phyloP scores from a whole-genome alignment of 2,888 invertebrate species.

The Protophormia terraenovae region DNA sequence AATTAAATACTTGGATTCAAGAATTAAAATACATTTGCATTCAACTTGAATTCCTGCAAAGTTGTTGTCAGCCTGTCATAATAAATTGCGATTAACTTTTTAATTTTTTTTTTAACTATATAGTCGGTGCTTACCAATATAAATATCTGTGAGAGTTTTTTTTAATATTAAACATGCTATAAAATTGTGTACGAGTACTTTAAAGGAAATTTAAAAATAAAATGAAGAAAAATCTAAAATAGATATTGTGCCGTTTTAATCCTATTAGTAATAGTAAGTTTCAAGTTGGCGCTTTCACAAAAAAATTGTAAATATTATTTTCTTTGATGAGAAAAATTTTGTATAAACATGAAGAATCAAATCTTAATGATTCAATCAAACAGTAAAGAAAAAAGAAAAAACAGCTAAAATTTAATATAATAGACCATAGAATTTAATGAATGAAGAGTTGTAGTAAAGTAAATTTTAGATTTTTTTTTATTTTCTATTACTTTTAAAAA shows the following conservation, averaged over 20 bases:
- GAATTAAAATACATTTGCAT: too few species aligned
- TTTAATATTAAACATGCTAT: not conserved
- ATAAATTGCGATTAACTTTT: too few species aligned
- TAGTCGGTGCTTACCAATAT: not conserved
- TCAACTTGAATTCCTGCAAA: too few species aligned
- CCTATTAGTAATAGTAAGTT: conserved; percentile 34
- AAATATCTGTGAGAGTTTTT: not conserved
- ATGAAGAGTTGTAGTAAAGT: not conserved
- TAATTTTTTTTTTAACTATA: too few species aligned
- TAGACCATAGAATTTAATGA: not conserved
- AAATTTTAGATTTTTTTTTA: not conserved
- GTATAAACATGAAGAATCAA: conserved; percentile 4
- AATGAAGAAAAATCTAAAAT: not conserved
- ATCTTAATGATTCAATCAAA: conserved; percentile 10
- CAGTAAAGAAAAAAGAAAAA: not conserved
- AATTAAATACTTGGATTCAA: too few species aligned
- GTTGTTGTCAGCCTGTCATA: too few species aligned
- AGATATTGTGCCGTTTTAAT: not conserved
- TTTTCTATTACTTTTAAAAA: not conserved
- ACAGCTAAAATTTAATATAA: not conserved
- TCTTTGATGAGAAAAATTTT: not conserved
- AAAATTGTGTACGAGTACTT: not conserved
- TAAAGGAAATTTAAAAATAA: not conserved
- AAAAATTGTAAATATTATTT: conserved; percentile 5
- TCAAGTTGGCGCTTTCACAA: conserved; percentile 37